Percentiles rank a stretch among this genome's conserved stretches.
Conservation (phyloP, 2,113 vertebrate genomes). For the Plecotus auritus region DNA sequence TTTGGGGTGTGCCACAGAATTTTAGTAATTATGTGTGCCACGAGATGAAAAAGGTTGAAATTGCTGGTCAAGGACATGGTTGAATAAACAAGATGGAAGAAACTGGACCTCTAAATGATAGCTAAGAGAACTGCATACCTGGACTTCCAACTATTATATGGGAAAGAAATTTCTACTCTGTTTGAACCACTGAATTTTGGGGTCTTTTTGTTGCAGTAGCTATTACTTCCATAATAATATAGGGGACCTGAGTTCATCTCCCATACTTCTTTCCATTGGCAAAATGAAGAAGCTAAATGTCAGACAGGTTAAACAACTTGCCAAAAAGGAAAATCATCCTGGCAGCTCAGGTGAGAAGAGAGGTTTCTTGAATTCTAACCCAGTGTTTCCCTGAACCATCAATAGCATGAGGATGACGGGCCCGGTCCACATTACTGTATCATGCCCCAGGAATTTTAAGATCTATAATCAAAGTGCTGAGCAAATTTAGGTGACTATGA, state of each 20-base stretch:
- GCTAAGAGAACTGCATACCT: not conserved
- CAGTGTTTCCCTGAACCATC: not conserved
- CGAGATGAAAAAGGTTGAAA: not conserved
- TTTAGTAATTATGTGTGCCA: not conserved
- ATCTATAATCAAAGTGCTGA: slow-evolving; percentile 33
- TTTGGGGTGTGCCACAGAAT: not conserved
- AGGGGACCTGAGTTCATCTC: not conserved
- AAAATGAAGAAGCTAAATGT: slow-evolving; percentile 7
- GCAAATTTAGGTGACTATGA: not conserved
- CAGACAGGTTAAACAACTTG: not conserved
- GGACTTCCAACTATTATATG: not conserved
- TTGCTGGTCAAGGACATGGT: not conserved
- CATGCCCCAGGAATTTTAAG: not conserved
- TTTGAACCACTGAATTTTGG: not conserved
- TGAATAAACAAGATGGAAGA: not conserved
- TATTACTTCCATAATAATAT: not conserved
- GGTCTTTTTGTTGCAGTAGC: not conserved
- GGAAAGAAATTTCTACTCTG: not conserved
- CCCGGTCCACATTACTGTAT: not conserved
- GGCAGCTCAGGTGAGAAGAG: not conserved
- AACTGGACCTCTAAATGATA: not conserved
- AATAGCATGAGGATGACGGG: not conserved
- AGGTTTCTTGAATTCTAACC: not conserved
- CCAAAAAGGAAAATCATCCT: not conserved
- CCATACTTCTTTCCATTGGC: not conserved